Evolutionary conservation across 2,888 invertebrate genomes (phyloP).

Genomic region (Dromius quadrimaculatus): DNA sequence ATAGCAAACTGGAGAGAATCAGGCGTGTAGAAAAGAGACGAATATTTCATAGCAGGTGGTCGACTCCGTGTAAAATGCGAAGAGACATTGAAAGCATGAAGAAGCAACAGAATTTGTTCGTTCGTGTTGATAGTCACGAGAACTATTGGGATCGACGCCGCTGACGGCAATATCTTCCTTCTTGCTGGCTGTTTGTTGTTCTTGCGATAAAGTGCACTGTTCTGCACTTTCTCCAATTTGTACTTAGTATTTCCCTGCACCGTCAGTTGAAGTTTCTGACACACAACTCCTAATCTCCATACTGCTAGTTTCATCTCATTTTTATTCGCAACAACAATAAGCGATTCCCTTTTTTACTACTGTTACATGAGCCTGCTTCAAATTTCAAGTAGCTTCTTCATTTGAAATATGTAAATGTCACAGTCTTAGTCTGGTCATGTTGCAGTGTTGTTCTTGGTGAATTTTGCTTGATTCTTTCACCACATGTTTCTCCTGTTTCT

Average conservation of each 20-base stretch:
- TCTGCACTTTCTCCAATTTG: background rate
- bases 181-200: background rate
- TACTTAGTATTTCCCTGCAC: background rate
- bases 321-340: background rate
- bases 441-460: no score
- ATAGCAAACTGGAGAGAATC: constrained; percentile 42
- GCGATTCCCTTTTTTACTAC: background rate
- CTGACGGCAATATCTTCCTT: background rate
- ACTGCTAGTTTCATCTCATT: background rate
- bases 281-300: constrained; percentile 10
- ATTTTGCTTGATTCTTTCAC: no score
- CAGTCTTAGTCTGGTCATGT: no score
- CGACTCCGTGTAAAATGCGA: constrained; percentile 10
- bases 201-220: background rate
- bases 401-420: no score
- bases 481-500: no score
- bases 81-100: constrained; percentile 24
- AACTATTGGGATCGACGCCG: background rate
- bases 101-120: constrained; percentile 19
- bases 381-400: background rate
- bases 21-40: constrained; percentile 52
- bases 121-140: constrained; percentile 10
- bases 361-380: background rate
- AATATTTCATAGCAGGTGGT: constrained; percentile 42
- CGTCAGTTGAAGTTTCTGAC: background rate